Conservation (phyloP, 2,888 invertebrate species). For the Acleris laterana region DNA sequence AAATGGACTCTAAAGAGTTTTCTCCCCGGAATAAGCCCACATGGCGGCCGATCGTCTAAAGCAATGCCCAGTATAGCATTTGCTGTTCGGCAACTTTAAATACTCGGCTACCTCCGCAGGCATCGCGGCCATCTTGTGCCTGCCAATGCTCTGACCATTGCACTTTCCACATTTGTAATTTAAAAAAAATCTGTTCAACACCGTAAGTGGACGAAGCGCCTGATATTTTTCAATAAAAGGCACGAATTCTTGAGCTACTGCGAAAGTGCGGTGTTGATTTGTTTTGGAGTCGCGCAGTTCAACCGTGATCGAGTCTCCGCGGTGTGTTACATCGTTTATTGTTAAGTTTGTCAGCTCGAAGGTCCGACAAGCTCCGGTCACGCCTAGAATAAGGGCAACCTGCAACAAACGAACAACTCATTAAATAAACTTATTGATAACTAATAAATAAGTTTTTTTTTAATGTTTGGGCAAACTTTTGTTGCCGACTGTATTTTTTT, state of each 20-base stretch:
- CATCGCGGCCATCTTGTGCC: neutral
- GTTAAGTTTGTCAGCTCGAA: neutral
- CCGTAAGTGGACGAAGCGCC: neutral
- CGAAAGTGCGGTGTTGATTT: neutral
- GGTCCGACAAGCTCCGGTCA: neutral
- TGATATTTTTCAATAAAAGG: neutral
- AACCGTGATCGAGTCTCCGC: neutral
- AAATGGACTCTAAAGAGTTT: too few relatives aligned
- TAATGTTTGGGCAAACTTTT: too few relatives aligned
- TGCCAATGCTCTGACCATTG: neutral
- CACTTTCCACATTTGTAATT: neutral
- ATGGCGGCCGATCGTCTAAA: neutral
- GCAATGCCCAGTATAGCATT: slow-evolving; percentile 3
- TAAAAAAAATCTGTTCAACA: neutral
- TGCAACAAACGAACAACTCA: neutral
- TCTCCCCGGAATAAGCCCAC: too few relatives aligned
- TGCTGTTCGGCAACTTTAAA: neutral
- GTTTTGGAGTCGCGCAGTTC: neutral
- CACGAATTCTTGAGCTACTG: neutral
- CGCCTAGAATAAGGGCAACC: slow-evolving; percentile 5
- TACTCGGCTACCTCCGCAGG: neutral
- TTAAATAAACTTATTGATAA: too few relatives aligned
- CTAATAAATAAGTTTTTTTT: too few relatives aligned
- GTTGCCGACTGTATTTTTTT: too few relatives aligned
- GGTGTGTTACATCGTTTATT: neutral